Base-by-base conservation (phyloP, 2,888 invertebrate species). In the Blastobasis lacticolella region DNA sequence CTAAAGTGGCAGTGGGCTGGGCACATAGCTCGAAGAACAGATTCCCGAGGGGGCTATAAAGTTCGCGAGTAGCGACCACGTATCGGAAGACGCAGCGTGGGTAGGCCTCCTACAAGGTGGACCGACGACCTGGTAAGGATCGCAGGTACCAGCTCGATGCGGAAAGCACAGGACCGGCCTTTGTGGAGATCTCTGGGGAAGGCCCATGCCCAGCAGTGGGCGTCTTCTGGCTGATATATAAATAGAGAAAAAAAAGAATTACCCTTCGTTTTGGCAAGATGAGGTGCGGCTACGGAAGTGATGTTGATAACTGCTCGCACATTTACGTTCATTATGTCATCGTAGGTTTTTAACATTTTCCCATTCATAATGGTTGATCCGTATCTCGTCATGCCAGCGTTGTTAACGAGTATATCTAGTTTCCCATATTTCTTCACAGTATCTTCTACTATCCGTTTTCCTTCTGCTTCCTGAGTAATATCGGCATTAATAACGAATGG, bases 401-500 rank as follows among this genome's bases (percentile, higher is more conserved):
- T 23, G 23, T 23, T 23, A 23, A 70, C 56, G 1, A 69, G 50
- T 1, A 67, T 53, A 40, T 71, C 68, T 0, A 73, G n/a, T 52
- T 66, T 66, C 1, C 65, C 66, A 23, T 58, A 69, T 36, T 49
- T 55, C 0, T 62, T 52, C 4, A 73, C 53, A 23, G 23, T 23
- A 23, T 23, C 23, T 23, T 23, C 23, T 23, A 23, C 23, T 2
- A 23, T 23, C 23, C 48, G 51, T 8, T 54, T 58, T 0, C 57
- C 63, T 23, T 69, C 63, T 1, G 60, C 60, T 5, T 71, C 67
- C 38, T 62, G 63, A 5, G 62, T 55, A 1, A 75, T 48, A 46
- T 77, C 73, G 0, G 68, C 73, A 3, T 23, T 23, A 23, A 23
- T 23, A 23, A 23, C 23, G 23, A 23, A 23, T 23, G 23, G 23